Percentiles rank a stretch among this genome's conserved stretches.
Conservation (phyloP, 1,140 invertebrate genomes). For the Alviniconcha marisindica region DNA sequence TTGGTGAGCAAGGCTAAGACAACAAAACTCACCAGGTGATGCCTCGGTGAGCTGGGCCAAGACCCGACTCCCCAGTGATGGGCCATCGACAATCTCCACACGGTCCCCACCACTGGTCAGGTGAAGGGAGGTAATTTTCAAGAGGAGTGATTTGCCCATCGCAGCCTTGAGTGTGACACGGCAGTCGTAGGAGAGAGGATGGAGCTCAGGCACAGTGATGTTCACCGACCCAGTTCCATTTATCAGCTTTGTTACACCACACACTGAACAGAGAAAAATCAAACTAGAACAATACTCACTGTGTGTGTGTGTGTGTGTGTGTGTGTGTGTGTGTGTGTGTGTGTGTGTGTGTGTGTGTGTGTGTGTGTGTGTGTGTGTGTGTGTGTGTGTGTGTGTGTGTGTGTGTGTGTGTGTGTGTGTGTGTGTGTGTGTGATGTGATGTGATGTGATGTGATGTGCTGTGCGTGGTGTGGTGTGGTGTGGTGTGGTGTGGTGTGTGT, state of each 20-base stretch:
- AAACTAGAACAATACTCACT: not conserved
- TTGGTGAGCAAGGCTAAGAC: too few relatives aligned
- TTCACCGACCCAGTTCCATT: not conserved
- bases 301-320: not conserved
- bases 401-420: too few relatives aligned
- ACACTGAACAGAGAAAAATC: not conserved
- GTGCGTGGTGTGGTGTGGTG: too few relatives aligned
- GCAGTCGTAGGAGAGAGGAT: constrained; percentile 9
- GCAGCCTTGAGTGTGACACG: not conserved
- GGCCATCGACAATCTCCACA: not conserved
- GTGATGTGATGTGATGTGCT: too few relatives aligned
- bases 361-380: too few relatives aligned
- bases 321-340: too few relatives aligned
- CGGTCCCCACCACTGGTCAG: not conserved
- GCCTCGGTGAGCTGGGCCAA: not conserved
- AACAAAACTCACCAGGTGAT: not conserved
- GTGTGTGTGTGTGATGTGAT: too few relatives aligned
- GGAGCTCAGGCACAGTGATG: not conserved
- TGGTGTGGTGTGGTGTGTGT: too few relatives aligned
- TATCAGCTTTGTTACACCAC: not conserved
- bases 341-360: too few relatives aligned
- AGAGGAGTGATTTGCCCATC: not conserved
- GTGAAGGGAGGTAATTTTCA: not conserved
- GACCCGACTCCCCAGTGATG: not conserved
- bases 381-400: too few relatives aligned